Base-by-base conservation (phyloP, 2,888 invertebrate species). In the Agapetus fuscipes region DNA sequence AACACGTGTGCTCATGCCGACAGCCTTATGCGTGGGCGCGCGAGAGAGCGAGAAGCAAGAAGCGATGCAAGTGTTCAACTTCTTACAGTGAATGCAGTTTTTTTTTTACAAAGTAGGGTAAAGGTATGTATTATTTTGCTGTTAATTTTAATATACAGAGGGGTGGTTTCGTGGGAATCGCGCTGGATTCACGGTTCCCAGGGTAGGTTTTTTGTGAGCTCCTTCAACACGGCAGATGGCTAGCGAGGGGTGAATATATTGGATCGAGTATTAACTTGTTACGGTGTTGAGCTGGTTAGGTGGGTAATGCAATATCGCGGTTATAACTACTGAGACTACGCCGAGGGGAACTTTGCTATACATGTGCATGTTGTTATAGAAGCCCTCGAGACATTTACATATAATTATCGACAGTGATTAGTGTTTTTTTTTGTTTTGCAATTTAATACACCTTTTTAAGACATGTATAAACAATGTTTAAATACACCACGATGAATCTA, bases 131-230 rank as follows among this genome's bases (percentile, higher is more conserved):
- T 69, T 45, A 45, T 68, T 68, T 66, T 67, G 69, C 68, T 66
- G 67, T 68, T 69, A 69, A 70, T 70, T 70, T 70, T 69, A 68
- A 69, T 70, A 70, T 69, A 68, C 68, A 65, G 67, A 66, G 70
- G 69, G 69, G 69, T 70, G 64, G 68, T 65, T 45, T 71, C 76
- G 78, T 78, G 78, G 76, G 78, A 78, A 78, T 72, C 70, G 68
- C 65, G 62, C 64, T 60, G 62, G 67, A 62, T 65, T 64, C 64
- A 64, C 61, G 71, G 76, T 78, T 78, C 78, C 77, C 77, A 78
- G 70, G 70, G 69, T 64, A 63, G 66, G 60, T 27, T 36, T 46
- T 43, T 34, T 27, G 30, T 34, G 36, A 34, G 39, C 38, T 30
- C 66, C 63, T 64, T 66, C 64, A 65, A 61, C 58, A 59, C 67